Evolutionary conservation across 2,797 vertebrate genomes (phyloP), one percentile per base, ranked within the genome.

Genomic region (Rhyacichthys aspro): DNA sequence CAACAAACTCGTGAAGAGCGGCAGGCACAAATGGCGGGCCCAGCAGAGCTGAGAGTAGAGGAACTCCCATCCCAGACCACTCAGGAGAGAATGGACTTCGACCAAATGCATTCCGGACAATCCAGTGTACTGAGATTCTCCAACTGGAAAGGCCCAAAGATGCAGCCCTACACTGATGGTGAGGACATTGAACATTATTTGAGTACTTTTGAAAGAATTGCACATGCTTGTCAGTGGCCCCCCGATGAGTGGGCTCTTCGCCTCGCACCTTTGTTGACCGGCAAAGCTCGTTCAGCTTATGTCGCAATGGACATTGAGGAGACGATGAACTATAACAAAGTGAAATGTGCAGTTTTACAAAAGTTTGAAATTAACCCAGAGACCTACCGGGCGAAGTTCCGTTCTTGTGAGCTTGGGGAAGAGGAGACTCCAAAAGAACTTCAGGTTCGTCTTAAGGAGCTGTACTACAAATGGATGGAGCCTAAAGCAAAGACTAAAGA

Each of bases 321-420:
- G 1, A 45, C 45, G 0, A 42, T 56, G 43, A 44, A 70, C 19
- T 76, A 57, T 55, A 5, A 1, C 0, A 57, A 64, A 11, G 46
- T 72, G 4, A 72, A 69, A 9, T 15, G 19, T 2, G 57, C 53
- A 11, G 7, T 70, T 11, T 39, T 63, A 7, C 8, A 47, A 4
- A 66, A 41, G 14, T 47, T 0, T 43, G 17, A 62, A 48, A 57
- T 57, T 7, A 57, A 18, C n/a, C 3, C 12, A 19, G 58, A 68
- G 6, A 56, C 28, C 1, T 57, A 50, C 3, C 3, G 54, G 8
- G 5, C 38, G 18, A 68, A 44, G 33, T 68, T 55, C 10, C 1
- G 0, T 7, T 4, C 28, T 2, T 52, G 4, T 3, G 23, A 28
- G 23, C 3, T 28, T 3, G 17, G 11, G 10, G 42, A n/a, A 12